phyloP scores from a whole-genome alignment of 2,113 vertebrate genomes.

The Bolborhynchus lineola region DNA sequence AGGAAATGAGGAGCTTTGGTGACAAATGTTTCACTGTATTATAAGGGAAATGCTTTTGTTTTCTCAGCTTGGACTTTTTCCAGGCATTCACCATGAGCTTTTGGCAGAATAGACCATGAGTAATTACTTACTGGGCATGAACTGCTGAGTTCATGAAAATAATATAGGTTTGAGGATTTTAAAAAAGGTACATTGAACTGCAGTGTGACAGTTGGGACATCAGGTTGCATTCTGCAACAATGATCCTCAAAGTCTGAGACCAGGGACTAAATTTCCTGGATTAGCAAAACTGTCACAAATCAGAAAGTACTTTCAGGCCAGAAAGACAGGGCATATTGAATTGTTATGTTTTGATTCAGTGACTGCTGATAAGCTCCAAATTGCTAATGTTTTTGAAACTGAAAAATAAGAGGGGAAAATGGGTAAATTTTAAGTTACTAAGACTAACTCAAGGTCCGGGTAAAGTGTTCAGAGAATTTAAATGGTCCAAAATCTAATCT shows the following conservation, averaged over 20 bases:
- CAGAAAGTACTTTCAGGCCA: not conserved
- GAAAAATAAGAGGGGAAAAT: not conserved
- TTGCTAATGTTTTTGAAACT: not conserved
- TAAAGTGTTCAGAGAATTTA: not conserved
- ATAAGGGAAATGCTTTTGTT: not conserved
- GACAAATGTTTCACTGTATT: conserved; percentile 1
- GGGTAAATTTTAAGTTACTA: not conserved
- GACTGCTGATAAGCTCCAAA: not conserved
- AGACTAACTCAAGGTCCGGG: not conserved
- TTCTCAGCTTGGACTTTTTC: conserved; percentile 4
- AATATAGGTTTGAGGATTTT: not conserved
- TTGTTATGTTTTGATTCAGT: not conserved
- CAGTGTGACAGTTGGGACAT: not conserved
- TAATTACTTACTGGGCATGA: not conserved
- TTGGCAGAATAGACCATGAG: not conserved
- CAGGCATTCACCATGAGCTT: conserved; percentile 6
- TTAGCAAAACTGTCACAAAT: not conserved
- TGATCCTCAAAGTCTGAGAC: not conserved
- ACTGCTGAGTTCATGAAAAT: not conserved
- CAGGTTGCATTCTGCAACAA: not conserved
- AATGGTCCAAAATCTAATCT: not conserved
- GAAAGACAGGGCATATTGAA: not conserved
- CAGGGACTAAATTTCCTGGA: not conserved
- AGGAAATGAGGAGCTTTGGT: conserved; percentile 23
- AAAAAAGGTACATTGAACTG: not conserved